A percentile compares a stretch with the other conserved stretches of the same genome.
Evolutionary conservation across 2,797 vertebrate genomes (phyloP).

Genomic region (Cyprinodon diabolis): DNA sequence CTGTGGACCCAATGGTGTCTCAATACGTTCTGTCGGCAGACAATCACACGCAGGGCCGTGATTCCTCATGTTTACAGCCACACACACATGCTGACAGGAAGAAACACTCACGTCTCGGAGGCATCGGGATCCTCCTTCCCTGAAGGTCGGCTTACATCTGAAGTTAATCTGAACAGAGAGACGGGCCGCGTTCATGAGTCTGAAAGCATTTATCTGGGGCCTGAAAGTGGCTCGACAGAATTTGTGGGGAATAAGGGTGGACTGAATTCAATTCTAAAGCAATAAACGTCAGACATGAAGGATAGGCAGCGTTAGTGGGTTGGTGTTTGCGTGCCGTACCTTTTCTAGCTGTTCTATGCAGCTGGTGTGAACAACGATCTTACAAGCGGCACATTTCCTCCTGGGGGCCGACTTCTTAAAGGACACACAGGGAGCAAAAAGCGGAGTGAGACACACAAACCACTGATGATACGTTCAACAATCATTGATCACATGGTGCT

Average conservation of each 20-base stretch:
- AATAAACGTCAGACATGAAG: conserved; percentile 9
- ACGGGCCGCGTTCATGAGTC: background rate
- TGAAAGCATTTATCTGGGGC: background rate
- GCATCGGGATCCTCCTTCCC: conserved; percentile 92
- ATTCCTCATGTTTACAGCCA: background rate
- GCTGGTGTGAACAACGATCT: conserved; percentile 93
- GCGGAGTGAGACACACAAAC: conserved; percentile 54
- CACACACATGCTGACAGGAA: background rate
- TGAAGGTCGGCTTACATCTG: conserved; percentile 95
- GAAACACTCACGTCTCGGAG: conserved; percentile 89
- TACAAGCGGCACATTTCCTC: conserved; percentile 96
- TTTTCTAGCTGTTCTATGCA: conserved; percentile 96
- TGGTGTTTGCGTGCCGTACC: conserved; percentile 73
- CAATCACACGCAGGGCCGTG: conserved; percentile 2
- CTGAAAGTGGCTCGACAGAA: conserved; percentile 3
- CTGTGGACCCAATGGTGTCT: conserved; percentile 99
- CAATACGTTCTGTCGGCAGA: conserved; percentile 86
- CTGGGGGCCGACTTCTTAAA: conserved; percentile 96
- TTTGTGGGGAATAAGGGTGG: conserved; percentile 4
- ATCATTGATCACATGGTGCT: conserved; percentile 5
- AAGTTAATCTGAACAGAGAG: conserved; percentile 91
- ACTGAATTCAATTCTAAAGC: conserved; percentile 9
- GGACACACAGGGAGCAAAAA: conserved; percentile 48
- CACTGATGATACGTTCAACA: background rate
- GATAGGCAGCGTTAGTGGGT: conserved; percentile 14